Evolutionary conservation across 2,113 vertebrate species (phyloP), one percentile per base, ranked within the genome.

Genomic region (Urocolius indicus): DNA sequence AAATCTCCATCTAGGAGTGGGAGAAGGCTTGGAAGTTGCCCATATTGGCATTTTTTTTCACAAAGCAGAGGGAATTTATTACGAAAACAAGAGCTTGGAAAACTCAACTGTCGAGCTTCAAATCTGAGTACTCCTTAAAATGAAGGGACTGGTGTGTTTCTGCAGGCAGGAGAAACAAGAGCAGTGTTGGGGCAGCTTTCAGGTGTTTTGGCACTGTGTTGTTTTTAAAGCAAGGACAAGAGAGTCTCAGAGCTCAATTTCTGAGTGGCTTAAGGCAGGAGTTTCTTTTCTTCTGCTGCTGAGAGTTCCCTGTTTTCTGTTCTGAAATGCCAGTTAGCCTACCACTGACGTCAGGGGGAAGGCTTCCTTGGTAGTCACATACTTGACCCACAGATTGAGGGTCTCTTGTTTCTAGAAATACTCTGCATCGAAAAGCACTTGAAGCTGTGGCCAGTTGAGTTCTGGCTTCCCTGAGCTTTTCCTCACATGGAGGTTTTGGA

Each of bases 1-100:
- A 27, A 22, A 23, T 27, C 7, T 6, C 12, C 5, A 3, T 43
- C 1, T 1, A 38, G 22, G 30, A 51, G 13, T 16, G 14, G 18
- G 24, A 43, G 12, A 9, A 13, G 13, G 6, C 29, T 41, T 48
- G 15, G n/a, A 46, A 34, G 11, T 36, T 63, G 18, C 6, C 32
- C 5, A 3, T 52, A 2, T 4, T 16, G 26, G 52, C 3, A 2
- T 32, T 59, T 51, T 32, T 59, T 51, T 48, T 71, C 57, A 18
- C 26, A 61, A 52, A 71, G 55, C 17, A 41, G 62, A 5, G 11
- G 23, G 51, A 23, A 32, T 36, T 72, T 55, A 5, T 27, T 32
- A 45, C 26, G 32, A 49, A 41, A 41, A 29, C 5, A 10, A 32
- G 48, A 68, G 41, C 66, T 34, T 7, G 41, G 36, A 57, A 51